Percentiles rank a stretch among this genome's conserved stretches.
These are phyloP conservation scores for Operophtera brumata DNA, from an alignment of 2,888 invertebrate species.

Conservation along the genomic window DNA sequence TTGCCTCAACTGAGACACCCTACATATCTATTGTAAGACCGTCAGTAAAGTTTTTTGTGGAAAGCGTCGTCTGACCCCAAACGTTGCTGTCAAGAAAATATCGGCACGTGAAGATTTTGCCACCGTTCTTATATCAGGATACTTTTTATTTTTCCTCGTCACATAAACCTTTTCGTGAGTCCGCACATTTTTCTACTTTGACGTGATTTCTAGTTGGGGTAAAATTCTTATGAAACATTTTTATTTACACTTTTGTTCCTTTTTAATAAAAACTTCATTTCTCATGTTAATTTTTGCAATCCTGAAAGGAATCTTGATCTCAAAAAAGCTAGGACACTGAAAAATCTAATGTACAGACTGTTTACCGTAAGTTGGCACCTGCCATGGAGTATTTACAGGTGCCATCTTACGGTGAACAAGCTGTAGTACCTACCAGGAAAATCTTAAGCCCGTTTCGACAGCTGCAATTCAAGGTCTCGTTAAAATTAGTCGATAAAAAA, in stretches of 20 bases:
- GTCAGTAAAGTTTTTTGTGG: background rate
- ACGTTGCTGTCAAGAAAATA: slow-evolving; percentile 40
- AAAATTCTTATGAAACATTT: slow-evolving; percentile 12
- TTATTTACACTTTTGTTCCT: slow-evolving; percentile 1
- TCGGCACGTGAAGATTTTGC: slow-evolving; percentile 41
- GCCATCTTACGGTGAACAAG: too few species aligned
- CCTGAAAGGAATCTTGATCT: too few species aligned
- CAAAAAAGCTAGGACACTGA: too few species aligned
- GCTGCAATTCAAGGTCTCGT: too few species aligned
- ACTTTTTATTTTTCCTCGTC: slow-evolving; percentile 37
- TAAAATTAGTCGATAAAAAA: too few species aligned
- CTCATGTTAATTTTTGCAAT: too few species aligned
- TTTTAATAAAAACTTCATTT: background rate
- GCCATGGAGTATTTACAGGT: too few species aligned
- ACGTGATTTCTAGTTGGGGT: slow-evolving; percentile 10
- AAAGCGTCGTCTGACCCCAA: background rate
- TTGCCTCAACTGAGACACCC: background rate
- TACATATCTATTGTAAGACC: background rate
- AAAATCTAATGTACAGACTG: too few species aligned
- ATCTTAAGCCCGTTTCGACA: too few species aligned
- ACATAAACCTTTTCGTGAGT: slow-evolving; percentile 28
- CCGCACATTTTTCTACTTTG: slow-evolving; percentile 24
- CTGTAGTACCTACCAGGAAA: too few species aligned
- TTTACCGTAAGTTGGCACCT: too few species aligned
- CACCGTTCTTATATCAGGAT: slow-evolving; percentile 28